Base-by-base conservation (phyloP, 2,888 invertebrate species). In the Lasioglossum pauxillum region DNA sequence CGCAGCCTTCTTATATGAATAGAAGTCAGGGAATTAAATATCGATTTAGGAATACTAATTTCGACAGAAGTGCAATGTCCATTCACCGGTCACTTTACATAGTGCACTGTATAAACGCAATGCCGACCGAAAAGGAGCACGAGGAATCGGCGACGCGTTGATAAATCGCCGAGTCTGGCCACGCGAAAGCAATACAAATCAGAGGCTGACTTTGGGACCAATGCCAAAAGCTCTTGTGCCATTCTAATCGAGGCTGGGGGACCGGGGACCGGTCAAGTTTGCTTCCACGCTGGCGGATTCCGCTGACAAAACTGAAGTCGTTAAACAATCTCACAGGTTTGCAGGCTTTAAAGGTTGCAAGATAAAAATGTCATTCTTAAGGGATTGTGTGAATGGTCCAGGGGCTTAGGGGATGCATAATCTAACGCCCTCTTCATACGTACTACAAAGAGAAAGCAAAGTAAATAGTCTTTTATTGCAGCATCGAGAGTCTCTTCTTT, bases 171-270 rank as follows among this genome's bases (percentile, higher is more conserved):
- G 69, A 0, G 27, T 35, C 71, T 64, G 67, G 46, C 60, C 27
- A 77, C 60, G 86, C 78, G 89, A 88, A 83, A 84, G 83, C 85
- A 80, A 90, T 89, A 90, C 78, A 76, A 87, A 90, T 78, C 87
- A 83, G 41, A 57, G 49, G 64, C 41, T 85, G 89, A 90, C 85
- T 90, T 87, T 89, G 88, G 91, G 90, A 88, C 82, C 89, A 85
- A 85, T 91, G 90, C 90, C 90, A 90, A 82, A 72, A 85, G 31
- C 72, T 35, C 78, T 75, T 73, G 69, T 60, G 86, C 89, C 85
- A 83, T 89, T 90, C 87, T 79, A 89, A 90, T 91, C 90, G 84
- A 89, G 88, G 84, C 84, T 86, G 74, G 75, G 75, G 75, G 81
- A 84, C 82, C 75, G 64, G 77, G 74, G 76, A 35, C 78, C 57